These are phyloP conservation scores for Ameiurus melas DNA, from an alignment of 2,113 vertebrate species.

Conservation along the genomic window DNA sequence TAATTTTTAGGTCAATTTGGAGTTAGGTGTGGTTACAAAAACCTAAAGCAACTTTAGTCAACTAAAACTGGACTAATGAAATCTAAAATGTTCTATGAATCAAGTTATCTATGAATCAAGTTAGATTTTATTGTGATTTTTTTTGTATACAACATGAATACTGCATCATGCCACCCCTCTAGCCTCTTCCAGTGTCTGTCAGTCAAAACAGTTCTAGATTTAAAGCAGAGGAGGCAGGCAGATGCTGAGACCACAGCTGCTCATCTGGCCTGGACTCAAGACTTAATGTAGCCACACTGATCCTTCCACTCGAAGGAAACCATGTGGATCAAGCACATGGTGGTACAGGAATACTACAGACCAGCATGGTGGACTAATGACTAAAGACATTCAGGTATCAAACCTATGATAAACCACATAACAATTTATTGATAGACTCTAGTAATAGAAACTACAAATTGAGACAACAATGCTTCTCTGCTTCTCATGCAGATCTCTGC, in stretches of 20 bases:
- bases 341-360: constrained; percentile 21
- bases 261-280: constrained; percentile 61
- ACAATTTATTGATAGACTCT: neutral
- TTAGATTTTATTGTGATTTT: neutral
- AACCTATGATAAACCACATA: neutral
- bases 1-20: neutral
- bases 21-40: neutral
- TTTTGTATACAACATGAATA: neutral
- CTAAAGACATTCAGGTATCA: neutral
- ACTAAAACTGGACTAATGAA: neutral
- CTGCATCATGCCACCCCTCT: neutral
- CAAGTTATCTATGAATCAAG: neutral
- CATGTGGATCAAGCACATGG: constrained; percentile 35
- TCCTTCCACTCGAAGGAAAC: constrained; percentile 46
- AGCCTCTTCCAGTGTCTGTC: neutral
- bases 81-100: neutral
- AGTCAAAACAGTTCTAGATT: constrained; percentile 31
- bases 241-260: constrained; percentile 57
- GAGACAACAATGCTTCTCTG: neutral
- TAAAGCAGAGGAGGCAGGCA: constrained; percentile 51
- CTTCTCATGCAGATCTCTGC: neutral
- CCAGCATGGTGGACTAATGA: neutral
- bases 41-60: neutral
- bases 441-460: neutral
- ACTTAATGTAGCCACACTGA: constrained; percentile 60